phyloP scores from a whole-genome alignment of 2,797 vertebrate genomes.

The Rhinophrynus dorsalis region DNA sequence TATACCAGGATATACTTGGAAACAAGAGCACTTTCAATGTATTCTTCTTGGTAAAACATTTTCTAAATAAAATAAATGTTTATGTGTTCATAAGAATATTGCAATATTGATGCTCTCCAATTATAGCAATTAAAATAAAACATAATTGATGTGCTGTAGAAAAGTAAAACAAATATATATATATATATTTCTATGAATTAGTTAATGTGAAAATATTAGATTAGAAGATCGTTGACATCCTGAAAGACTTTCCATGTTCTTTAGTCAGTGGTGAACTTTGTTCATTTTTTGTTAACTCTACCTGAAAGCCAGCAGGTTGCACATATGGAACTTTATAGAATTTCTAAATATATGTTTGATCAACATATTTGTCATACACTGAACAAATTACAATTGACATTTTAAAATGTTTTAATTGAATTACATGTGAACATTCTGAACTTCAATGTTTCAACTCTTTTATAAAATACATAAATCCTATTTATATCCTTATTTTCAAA shows the following conservation, averaged over 20 bases:
- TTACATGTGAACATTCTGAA: too few species aligned
- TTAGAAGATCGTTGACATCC: constrained; percentile 60
- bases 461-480: too few species aligned
- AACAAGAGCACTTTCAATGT: too few species aligned
- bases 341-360: constrained; percentile 72
- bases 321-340: constrained; percentile 75
- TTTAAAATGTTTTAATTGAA: too few species aligned
- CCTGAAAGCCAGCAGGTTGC: constrained; percentile 73
- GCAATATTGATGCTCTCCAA: constrained; percentile 44
- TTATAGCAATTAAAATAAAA: constrained; percentile 44
- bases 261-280: constrained; percentile 69
- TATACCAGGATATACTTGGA: too few species aligned
- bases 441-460: too few species aligned
- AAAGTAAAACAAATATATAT: constrained; percentile 57
- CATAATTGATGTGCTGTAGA: constrained; percentile 31
- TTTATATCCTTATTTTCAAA: too few species aligned
- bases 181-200: constrained; percentile 62
- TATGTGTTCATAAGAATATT: constrained; percentile 54
- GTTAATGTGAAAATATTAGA: constrained; percentile 45
- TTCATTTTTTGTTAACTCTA: constrained; percentile 68
- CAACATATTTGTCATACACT: constrained; percentile 67
- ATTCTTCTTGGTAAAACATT: too few species aligned
- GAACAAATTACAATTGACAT: constrained; percentile 69
- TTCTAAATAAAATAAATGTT: too few species aligned
- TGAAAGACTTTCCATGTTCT: constrained; percentile 77